Conservation (phyloP, 2,113 vertebrate genomes). For the Eretmochelys imbricata region DNA sequence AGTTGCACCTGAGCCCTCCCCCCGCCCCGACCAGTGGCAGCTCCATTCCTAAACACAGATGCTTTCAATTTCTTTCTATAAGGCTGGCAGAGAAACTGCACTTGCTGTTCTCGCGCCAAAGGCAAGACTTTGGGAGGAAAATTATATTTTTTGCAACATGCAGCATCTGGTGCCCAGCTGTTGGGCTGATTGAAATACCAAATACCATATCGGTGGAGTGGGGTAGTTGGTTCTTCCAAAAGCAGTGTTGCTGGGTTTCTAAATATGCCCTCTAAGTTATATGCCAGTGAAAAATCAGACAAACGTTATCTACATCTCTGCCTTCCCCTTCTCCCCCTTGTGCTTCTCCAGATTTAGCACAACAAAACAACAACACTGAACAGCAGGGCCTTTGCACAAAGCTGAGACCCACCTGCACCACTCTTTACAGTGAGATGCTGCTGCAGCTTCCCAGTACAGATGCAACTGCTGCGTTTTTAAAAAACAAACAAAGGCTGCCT, state of each 20-base stretch:
- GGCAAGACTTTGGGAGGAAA: slow-evolving; percentile 56
- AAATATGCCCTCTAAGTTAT: slow-evolving; percentile 72
- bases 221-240: slow-evolving; percentile 57
- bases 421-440: background rate
- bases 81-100: slow-evolving; percentile 41
- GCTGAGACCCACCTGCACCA: background rate
- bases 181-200: slow-evolving; percentile 60
- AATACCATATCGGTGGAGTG: slow-evolving; percentile 16
- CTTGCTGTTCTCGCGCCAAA: slow-evolving; percentile 38
- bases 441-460: slow-evolving; percentile 26
- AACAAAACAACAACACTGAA: slow-evolving; percentile 21
- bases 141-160: slow-evolving; percentile 45
- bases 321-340: background rate
- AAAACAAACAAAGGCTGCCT: slow-evolving; percentile 2
- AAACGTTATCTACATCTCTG: slow-evolving; percentile 27
- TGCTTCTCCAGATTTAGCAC: slow-evolving; percentile 39
- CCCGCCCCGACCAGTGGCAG: background rate
- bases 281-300: slow-evolving; percentile 52
- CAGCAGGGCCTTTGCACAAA: slow-evolving; percentile 3
- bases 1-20: background rate
- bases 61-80: slow-evolving; percentile 56
- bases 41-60: background rate
- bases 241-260: slow-evolving; percentile 66
- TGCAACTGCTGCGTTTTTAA: slow-evolving; percentile 24
- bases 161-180: slow-evolving; percentile 82